Percentiles rank a stretch among this genome's conserved stretches.
These are phyloP conservation scores for Metopia argyrocephala DNA, from an alignment of 2,888 invertebrate genomes.

Conservation along the genomic window DNA sequence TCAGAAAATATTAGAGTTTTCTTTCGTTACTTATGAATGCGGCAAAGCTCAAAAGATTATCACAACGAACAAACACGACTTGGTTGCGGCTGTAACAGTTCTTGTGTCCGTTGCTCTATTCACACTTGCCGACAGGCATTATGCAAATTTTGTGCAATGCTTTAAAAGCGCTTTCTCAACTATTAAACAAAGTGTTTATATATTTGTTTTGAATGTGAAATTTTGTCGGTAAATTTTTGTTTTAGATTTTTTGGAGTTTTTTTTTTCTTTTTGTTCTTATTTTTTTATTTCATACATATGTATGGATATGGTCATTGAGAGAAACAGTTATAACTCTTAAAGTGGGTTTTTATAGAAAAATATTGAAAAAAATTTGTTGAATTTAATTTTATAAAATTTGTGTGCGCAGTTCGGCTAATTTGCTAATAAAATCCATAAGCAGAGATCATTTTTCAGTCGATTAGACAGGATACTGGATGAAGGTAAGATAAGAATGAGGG, in stretches of 20 bases:
- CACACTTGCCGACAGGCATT: constrained; percentile 65
- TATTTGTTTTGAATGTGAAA: constrained; percentile 49
- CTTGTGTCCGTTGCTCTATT: constrained; percentile 23
- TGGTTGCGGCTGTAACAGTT: constrained; percentile 1
- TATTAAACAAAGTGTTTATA: constrained; percentile 72
- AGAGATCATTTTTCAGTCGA: no score
- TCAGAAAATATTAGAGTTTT: constrained; percentile 42
- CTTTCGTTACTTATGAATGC: constrained; percentile 67
- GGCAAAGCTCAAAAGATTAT: constrained; percentile 75
- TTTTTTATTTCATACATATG: no score
- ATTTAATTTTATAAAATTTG: no score
- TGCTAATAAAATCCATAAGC: no score
- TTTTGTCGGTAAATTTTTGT: constrained; percentile 37
- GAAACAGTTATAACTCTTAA: constrained; percentile 14
- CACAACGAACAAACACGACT: constrained; percentile 61
- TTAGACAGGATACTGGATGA: no score
- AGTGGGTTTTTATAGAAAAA: not conserved
- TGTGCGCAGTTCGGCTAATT: no score
- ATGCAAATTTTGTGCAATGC: constrained; percentile 69
- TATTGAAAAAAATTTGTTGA: no score
- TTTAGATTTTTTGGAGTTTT: constrained; percentile 18
- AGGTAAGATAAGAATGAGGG: no score
- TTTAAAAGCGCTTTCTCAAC: constrained; percentile 67
- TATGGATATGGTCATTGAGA: constrained; percentile 28
- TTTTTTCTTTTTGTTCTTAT: not conserved